Base-by-base conservation (phyloP, 2,888 invertebrate species). In the Ennomos fuscantarius region DNA sequence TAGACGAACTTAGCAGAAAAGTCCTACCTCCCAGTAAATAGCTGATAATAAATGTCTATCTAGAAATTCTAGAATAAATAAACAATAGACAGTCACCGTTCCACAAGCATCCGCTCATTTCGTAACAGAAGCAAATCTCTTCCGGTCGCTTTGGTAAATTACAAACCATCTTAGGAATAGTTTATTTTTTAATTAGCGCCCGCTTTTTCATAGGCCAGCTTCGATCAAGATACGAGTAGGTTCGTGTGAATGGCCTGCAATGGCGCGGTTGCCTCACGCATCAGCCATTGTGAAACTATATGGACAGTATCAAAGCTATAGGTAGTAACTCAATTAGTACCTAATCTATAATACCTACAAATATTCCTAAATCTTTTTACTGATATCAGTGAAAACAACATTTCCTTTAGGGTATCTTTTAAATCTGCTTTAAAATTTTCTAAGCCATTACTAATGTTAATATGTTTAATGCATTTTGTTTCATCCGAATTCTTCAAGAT, bases 231-330 rank as follows among this genome's bases (percentile, higher is more conserved):
- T 92, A 88, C 76, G 75, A 66, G 60, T 61, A 65, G 62, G 76
- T 87, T 88, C 91, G 89, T 89, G 92, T 90, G 92, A 92, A 92
- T 89, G 89, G 89, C 92, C 89, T 86, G 82, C 84, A 79, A 76
- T 81, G 76, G 75, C 74, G 72, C 68, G 75, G 79, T 88, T 87
- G 80, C 89, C 89, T 89, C 90, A 91, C 90, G 90, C 88, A 89
- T 82, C 81, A 81, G 71, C 48, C 33, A 40, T 44, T 44, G 36
- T 44, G 34, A 34, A 37, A 12, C 32, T 13, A n/a, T 40, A 15
- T 36, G 8, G 33, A 32, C 56, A 57, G 57, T 52, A 52, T 34
- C 43, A 13, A 47, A 52, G 37, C 41, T 50, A 8, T 1, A 10
- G 8, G 5, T 11, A 6, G 5, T 34, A 44, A 33, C 35, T 35